Evolutionary conservation across 2,113 vertebrate genomes (phyloP).

Genomic region (Hypocryptadius cinnamomeus): DNA sequence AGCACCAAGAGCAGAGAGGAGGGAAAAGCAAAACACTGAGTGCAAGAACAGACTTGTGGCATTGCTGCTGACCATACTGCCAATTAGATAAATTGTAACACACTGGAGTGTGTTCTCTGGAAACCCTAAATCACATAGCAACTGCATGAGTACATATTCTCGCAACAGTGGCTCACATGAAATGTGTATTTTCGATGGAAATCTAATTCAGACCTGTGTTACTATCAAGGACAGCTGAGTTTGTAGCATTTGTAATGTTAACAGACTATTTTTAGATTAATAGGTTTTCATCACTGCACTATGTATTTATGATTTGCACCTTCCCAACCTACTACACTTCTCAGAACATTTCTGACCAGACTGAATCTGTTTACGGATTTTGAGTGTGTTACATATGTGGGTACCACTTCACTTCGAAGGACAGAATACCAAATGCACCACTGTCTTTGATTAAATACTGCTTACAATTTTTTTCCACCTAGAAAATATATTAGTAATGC

Average conservation of each 20-base stretch:
- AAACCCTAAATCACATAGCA: slow-evolving; percentile 9
- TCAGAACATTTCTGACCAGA: not conserved
- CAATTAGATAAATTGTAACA: not conserved
- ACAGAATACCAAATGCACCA: not conserved
- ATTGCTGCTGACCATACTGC: not conserved
- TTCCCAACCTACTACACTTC: not conserved
- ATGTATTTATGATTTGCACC: not conserved
- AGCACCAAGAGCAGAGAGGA: not conserved
- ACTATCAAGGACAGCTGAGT: not conserved
- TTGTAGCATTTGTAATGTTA: not conserved
- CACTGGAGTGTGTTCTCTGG: not conserved
- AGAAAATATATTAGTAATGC: not conserved
- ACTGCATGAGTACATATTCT: not conserved
- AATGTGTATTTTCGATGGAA: not conserved
- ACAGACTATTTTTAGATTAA: not conserved
- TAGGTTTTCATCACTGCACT: not conserved
- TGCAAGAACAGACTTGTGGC: not conserved
- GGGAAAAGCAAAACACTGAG: not conserved
- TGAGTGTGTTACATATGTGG: accelerated
- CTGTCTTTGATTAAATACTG: not conserved
- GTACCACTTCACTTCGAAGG: not conserved
- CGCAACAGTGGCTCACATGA: not conserved
- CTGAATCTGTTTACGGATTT: not conserved
- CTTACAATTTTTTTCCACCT: not conserved
- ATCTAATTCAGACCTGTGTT: not conserved